A percentile compares a stretch with the other conserved stretches of the same genome.
Conservation (phyloP, 2,113 vertebrate species). For the Nothoprocta pentlandii region DNA sequence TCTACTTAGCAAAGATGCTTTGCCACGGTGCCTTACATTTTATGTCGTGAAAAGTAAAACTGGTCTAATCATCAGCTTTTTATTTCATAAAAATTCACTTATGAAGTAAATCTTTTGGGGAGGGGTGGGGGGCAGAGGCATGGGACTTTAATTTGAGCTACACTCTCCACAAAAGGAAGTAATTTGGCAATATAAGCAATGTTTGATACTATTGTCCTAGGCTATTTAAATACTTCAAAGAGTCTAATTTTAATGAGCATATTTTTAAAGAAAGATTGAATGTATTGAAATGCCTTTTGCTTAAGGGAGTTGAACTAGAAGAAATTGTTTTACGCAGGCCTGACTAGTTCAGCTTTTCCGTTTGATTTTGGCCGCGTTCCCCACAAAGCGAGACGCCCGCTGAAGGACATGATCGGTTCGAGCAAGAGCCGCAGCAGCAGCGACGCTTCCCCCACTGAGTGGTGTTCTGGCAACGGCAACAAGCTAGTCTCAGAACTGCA, state of each 20-base stretch:
- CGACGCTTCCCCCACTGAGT: constrained; percentile 78
- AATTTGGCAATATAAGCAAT: neutral
- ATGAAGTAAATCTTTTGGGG: neutral
- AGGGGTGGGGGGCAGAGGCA: neutral
- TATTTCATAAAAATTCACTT: neutral
- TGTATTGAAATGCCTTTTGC: constrained; percentile 22
- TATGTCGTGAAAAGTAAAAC: neutral
- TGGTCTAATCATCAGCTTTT: neutral
- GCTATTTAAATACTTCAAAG: neutral
- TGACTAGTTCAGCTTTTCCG: constrained; percentile 83
- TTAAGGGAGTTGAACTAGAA: constrained; percentile 6
- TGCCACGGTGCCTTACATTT: neutral
- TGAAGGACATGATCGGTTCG: constrained; percentile 81
- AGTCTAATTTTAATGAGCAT: constrained; percentile 4
- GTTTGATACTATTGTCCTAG: neutral
- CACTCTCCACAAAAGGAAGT: neutral
- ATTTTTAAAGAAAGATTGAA: constrained; percentile 17
- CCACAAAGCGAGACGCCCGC: constrained; percentile 81
- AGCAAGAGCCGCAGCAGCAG: constrained; percentile 77
- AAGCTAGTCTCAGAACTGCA: constrained; percentile 79
- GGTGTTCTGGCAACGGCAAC: constrained; percentile 58
- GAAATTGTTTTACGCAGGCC: constrained; percentile 65
- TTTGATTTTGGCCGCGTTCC: constrained; percentile 89
- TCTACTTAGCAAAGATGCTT: neutral
- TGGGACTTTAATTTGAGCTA: neutral